Conservation (phyloP, 2,113 vertebrate species). For the Zosterops japonicus region DNA sequence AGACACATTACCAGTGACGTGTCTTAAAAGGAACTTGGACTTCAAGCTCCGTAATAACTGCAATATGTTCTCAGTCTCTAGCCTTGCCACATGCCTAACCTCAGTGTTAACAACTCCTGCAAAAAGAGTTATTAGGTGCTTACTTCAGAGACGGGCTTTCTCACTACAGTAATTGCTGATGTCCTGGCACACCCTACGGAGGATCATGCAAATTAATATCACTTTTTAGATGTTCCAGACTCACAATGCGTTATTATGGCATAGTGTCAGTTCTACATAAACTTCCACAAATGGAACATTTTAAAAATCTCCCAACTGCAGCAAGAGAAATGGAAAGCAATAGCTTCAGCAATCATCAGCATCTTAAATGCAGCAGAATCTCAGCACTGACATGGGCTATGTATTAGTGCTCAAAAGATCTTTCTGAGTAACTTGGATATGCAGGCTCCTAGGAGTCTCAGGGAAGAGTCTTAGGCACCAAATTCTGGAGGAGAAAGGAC, state of each 20-base stretch:
- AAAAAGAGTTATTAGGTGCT: slow-evolving; percentile 29
- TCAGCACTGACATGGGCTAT: not conserved
- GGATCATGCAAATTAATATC: not conserved
- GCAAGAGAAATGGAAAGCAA: slow-evolving; percentile 13
- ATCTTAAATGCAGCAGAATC: not conserved
- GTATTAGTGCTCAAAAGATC: not conserved
- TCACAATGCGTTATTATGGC: not conserved
- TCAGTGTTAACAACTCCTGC: not conserved
- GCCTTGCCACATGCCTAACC: not conserved
- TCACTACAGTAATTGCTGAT: slow-evolving; percentile 8
- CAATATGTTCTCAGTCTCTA: slow-evolving; percentile 34
- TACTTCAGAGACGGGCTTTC: not conserved
- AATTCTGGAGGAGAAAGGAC: not conserved
- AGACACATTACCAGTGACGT: slow-evolving; percentile 33
- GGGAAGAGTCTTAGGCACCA: not conserved
- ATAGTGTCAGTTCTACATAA: not conserved
- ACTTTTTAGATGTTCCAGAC: not conserved
- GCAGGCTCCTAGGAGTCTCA: not conserved
- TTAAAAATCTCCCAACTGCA: not conserved
- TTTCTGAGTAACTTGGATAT: not conserved
- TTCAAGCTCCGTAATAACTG: slow-evolving; percentile 36
- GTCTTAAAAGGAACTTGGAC: slow-evolving; percentile 55
- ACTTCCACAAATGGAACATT: slow-evolving; percentile 29
- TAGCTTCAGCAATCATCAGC: not conserved
- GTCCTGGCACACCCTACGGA: not conserved